Evolutionary conservation across 2,888 invertebrate genomes (phyloP), one percentile per base, ranked within the genome.

Genomic region (Neoitamus cyanurus): DNA sequence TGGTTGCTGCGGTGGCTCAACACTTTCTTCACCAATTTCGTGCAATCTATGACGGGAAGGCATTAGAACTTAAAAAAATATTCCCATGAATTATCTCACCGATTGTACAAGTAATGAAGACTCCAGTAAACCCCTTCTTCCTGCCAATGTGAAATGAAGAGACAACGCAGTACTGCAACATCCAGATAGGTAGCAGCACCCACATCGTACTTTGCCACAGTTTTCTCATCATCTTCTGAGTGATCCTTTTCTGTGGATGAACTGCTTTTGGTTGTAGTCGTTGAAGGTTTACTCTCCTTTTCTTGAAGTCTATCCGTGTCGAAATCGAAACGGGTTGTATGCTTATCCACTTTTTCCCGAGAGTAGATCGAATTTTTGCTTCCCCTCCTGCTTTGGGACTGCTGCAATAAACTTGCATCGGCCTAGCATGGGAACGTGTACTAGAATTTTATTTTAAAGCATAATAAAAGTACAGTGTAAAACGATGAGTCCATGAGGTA

Each of bases 51-150:
- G 25, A n/a, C 30, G 28, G 7, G 48, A 9, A 37, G 36, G n/a
- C 31, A 9, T 7, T 30, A 6, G 70, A 34, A 70, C 2, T 3
- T 34, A 70, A 70, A 15, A 30, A 30, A 48, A 46, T 68, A 58
- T 80, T 34, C 1, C 2, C 3, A 37, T 37, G 31, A 4, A 42
- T 7, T 58, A 20, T 87, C 86, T 87, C 88, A 97, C 97, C 97
- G 94, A 89, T 97, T 97, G 88, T 96, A 96, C 86, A 97, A 92
- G 91, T 96, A 99, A 90, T 97, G 96, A 36, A 99, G 92, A 13
- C 98, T 98, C 99, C 99, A 99, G 90, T 96, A 97, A 11, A 99
- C 96, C 0, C 99, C 99, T 90, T 99, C 99, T 90, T 99, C 99
- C 89, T 97, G 96, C 99, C 99, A 99, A 89, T 98, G 98, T 0